These are phyloP conservation scores for Melanchra persicariae DNA, from an alignment of 2,888 invertebrate species.

Conservation along the genomic window DNA sequence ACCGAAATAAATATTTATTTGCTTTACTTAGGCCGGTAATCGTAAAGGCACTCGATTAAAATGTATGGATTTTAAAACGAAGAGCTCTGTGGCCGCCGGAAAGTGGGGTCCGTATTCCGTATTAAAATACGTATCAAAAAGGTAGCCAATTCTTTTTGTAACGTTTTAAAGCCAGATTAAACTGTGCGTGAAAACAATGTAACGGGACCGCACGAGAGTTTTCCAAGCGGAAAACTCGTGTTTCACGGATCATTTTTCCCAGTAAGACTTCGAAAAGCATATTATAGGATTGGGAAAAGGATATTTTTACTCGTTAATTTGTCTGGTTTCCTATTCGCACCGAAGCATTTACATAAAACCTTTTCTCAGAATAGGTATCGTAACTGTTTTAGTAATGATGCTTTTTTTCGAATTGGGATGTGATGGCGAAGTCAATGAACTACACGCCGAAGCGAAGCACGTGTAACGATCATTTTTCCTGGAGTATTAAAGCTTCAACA, in stretches of 20 bases:
- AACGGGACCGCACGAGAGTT: conserved; percentile 43
- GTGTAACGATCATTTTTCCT: neutral
- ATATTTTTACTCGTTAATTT: conserved; percentile 40
- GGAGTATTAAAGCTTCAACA: neutral
- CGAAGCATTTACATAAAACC: conserved; percentile 20
- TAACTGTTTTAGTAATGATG: conserved; percentile 5
- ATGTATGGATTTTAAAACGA: conserved; percentile 60
- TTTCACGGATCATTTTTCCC: conserved; percentile 60
- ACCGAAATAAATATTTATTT: conserved; percentile 70
- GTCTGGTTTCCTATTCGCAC: conserved; percentile 4
- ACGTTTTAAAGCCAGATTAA: conserved; percentile 68
- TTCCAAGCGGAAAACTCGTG: conserved; percentile 50
- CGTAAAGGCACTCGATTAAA: conserved; percentile 64
- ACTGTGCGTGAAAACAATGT: conserved; percentile 66
- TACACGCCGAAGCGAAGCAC: neutral
- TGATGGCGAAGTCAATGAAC: conserved; percentile 1
- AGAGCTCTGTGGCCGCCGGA: conserved; percentile 43
- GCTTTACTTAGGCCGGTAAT: conserved; percentile 61
- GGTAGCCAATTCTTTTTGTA: conserved; percentile 56
- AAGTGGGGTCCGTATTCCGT: conserved; percentile 47
- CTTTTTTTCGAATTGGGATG: neutral
- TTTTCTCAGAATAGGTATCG: conserved; percentile 11
- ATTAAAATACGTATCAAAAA: conserved; percentile 63
- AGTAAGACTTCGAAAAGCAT: conserved; percentile 46
- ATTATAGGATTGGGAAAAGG: conserved; percentile 27